A percentile compares a stretch with the other conserved stretches of the same genome.
phyloP scores from a whole-genome alignment of 2,888 invertebrate species.

The Germaria angustata region DNA sequence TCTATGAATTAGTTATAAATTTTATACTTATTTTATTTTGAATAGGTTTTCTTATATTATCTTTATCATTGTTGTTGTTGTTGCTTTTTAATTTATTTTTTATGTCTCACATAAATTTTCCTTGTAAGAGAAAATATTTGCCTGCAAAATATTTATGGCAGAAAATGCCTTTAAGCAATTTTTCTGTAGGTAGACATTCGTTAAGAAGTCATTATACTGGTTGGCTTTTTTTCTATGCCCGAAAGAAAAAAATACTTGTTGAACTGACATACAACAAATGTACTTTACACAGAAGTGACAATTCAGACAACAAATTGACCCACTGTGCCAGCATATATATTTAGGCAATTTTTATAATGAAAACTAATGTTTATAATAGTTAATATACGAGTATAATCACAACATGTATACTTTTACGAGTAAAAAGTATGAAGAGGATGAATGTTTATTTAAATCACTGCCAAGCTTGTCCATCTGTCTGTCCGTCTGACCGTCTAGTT shows the following conservation, averaged over 20 bases:
- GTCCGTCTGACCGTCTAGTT: too few relatives aligned
- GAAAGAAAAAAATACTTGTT: not conserved
- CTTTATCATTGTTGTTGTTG: not conserved
- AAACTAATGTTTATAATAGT: slow-evolving; percentile 35
- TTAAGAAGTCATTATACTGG: slow-evolving; percentile 23
- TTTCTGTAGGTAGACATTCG: slow-evolving; percentile 32
- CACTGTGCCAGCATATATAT: not conserved
- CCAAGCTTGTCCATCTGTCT: too few relatives aligned
- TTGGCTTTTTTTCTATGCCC: not conserved
- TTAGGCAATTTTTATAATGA: not conserved
- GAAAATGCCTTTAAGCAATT: not conserved
- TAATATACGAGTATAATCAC: too few relatives aligned
- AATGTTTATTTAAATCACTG: too few relatives aligned
- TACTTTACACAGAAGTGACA: not conserved
- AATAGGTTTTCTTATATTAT: not conserved
- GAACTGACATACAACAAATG: slow-evolving; percentile 2
- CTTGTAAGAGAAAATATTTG: not conserved
- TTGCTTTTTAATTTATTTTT: too few relatives aligned
- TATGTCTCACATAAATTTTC: too few relatives aligned
- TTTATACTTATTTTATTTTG: not conserved
- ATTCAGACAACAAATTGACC: not conserved
- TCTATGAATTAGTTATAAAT: too few relatives aligned
- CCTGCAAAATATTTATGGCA: too few relatives aligned
- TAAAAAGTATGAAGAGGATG: too few relatives aligned
- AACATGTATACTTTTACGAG: too few relatives aligned